Percentiles rank a stretch among this genome's conserved stretches.
Conservation (phyloP, 2,888 invertebrate genomes). For the Aromia moschata region DNA sequence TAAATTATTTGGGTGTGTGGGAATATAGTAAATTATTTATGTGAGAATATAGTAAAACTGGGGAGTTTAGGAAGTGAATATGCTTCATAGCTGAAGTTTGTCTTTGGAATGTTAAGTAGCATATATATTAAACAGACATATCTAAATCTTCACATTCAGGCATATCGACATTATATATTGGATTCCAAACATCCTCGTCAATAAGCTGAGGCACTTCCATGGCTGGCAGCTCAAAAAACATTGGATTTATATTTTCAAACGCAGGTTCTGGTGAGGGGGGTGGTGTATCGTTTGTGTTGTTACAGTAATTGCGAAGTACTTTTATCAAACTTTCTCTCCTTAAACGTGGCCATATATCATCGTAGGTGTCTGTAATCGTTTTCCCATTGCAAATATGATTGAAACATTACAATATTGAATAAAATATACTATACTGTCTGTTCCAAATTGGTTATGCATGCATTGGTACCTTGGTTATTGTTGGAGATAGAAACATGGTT, state of each 20-base stretch:
- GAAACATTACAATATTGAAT: no score
- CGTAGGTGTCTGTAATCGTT: conserved; percentile 30
- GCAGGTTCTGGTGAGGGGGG: conserved; percentile 30
- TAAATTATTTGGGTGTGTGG: no score
- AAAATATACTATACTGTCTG: no score
- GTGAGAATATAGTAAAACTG: no score
- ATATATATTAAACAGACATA: conserved; percentile 21
- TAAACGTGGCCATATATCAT: conserved; percentile 31
- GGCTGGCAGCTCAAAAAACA: conserved; percentile 24
- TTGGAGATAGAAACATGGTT: no score
- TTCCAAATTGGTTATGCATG: no score
- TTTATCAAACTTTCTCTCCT: conserved; percentile 18
- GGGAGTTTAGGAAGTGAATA: no score
- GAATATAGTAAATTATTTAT: no score
- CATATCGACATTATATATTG: conserved; percentile 26
- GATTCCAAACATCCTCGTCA: conserved; percentile 11
- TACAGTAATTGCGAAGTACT: conserved; percentile 28
- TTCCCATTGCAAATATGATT: no score
- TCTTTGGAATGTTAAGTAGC: conserved; percentile 11
- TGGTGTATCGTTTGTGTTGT: conserved; percentile 27
- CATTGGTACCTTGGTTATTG: no score
- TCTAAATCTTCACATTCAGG: conserved; percentile 31
- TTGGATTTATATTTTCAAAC: conserved; percentile 21
- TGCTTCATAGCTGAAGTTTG: conserved; percentile 6
- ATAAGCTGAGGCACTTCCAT: conserved; percentile 12